These are phyloP conservation scores for Dendropsophus ebraccatus DNA, from an alignment of 2,113 vertebrate species.

Conservation along the genomic window DNA sequence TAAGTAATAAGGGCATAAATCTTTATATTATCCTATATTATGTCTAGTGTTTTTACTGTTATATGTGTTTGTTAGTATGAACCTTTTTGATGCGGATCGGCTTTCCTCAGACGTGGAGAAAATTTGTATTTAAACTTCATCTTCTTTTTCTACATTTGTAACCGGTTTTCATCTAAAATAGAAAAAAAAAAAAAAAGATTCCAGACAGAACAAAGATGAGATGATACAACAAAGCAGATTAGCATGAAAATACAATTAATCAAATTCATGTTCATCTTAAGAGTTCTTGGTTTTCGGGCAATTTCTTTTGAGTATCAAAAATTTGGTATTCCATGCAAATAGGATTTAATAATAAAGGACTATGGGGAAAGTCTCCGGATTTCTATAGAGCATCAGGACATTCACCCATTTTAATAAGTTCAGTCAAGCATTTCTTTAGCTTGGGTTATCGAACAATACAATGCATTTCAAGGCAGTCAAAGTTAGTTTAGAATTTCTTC, in stretches of 20 bases:
- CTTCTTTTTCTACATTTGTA: neutral
- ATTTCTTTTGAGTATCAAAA: neutral
- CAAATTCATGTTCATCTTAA: neutral
- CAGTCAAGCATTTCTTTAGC: neutral
- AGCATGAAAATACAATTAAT: neutral
- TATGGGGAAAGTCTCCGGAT: neutral
- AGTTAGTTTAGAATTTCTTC: no score
- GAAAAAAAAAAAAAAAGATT: neutral
- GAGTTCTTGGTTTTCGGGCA: neutral
- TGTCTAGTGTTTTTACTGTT: no score
- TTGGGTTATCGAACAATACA: neutral
- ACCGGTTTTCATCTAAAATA: neutral
- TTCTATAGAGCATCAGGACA: no score
- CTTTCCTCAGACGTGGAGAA: no score
- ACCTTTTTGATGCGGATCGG: neutral
- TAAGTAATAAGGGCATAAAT: no score
- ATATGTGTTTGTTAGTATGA: no score
- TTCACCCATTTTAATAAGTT: neutral
- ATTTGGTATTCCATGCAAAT: neutral
- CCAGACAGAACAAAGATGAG: neutral
- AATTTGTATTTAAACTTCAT: no score
- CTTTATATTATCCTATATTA: no score
- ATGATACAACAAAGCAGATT: neutral
- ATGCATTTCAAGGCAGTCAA: neutral
- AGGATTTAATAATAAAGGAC: neutral